Evolutionary conservation across 2,888 invertebrate genomes (phyloP), one percentile per base, ranked within the genome.

Genomic region (Eupithecia abbreviata): DNA sequence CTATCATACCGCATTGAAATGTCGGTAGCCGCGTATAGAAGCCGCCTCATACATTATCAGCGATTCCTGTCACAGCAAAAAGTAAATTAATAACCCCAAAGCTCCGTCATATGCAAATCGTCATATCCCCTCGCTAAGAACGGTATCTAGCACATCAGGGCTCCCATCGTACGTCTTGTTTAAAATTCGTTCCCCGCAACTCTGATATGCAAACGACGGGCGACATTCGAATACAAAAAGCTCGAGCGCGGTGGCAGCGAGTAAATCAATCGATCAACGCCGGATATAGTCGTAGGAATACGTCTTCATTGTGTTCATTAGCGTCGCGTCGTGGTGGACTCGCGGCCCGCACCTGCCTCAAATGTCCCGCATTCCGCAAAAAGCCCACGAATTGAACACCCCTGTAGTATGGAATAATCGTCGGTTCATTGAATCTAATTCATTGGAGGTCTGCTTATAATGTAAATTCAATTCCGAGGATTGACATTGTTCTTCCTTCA

Each of bases 251-350:
- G 93, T 93, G 93, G 94, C 93, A 92, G 93, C 91, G 93, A 94
- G 93, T 95, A 94, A 94, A 94, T 94, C 95, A 94, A 95, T 95
- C 95, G 95, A 95, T 95, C 95, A 94, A 93, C 94, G 94, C 93
- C 94, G 94, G 94, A 94, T 94, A 93, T 90, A 89, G 87, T 90
- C 89, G 91, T 90, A 89, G 92, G 92, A 91, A 92, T 93, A 94
- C 93, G 93, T 94, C 94, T 94, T 94, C 94, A 95, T 95, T 94
- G 94, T 94, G 94, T 94, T 95, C 95, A 95, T 95, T 95, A 95
- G 92, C 90, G 94, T 91, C 86, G 88, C 83, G 82, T 84, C 66
- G 78, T 82, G 82, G 86, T 85, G 84, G 67, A 68, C 67, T 76
- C 84, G 82, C 82, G 13, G 80, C 73, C 87, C 89, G 91, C 94